phyloP scores from a whole-genome alignment of 2,888 invertebrate genomes.

The Ochropacha duplaris region DNA sequence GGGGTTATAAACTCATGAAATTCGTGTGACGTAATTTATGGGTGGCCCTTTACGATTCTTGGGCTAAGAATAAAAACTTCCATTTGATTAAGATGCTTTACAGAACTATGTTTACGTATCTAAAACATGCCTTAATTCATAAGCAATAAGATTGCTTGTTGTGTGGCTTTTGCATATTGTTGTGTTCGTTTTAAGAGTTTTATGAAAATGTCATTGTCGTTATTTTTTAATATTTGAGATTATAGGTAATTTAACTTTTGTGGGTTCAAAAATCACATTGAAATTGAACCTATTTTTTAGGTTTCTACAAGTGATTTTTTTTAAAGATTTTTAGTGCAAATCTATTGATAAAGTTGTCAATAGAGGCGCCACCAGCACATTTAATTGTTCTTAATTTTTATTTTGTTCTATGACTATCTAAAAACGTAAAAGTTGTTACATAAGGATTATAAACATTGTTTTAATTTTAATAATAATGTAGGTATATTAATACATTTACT shows the following conservation, averaged over 20 bases:
- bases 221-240: not conserved
- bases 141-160: conserved; percentile 51
- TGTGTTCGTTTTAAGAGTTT: conserved; percentile 21
- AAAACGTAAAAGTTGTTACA: not conserved
- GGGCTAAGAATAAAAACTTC: not conserved
- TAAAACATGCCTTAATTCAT: conserved; percentile 34
- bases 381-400: too few relatives aligned
- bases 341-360: too few relatives aligned
- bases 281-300: not conserved
- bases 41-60: too few relatives aligned
- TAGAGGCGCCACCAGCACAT: too few relatives aligned
- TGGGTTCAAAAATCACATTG: not conserved
- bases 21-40: too few relatives aligned
- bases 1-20: too few relatives aligned
- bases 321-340: too few relatives aligned
- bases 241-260: conserved; percentile 13
- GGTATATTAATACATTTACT: not conserved
- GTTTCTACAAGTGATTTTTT: too few relatives aligned
- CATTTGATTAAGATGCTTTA: not conserved
- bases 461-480: not conserved
- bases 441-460: too few relatives aligned
- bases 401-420: too few relatives aligned
- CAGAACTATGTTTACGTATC: conserved; percentile 10
- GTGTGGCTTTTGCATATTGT: conserved; percentile 17
- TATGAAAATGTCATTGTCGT: conserved; percentile 9